Evolutionary conservation across 1,140 invertebrate species (phyloP), one percentile per base, ranked within the genome.

Genomic region (Camponotus pennsylvanicus): DNA sequence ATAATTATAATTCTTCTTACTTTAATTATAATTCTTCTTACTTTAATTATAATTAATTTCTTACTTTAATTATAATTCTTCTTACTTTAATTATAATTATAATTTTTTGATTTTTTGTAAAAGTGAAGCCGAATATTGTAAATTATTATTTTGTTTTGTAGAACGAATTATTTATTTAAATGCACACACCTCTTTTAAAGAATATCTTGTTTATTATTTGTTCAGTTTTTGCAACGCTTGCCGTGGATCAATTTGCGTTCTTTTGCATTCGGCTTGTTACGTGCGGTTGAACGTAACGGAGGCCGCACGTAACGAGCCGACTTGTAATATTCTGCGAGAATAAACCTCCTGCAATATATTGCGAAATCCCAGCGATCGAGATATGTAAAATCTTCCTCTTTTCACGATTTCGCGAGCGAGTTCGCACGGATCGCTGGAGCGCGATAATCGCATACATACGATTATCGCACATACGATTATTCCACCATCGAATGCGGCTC

Each of bases 401-500:
- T n/a, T 27, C 8, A 45, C 18, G 40, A 27, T 32, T 73, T 73
- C 15, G 3, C 49, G 18, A 34, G 27, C 70, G 69, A 52, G 45
- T 55, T 71, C 13, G n/a, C 27, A 15, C 45, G 45, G 66, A 70
- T 32, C 37, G 11, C 27, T 57, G 49, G 37, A 21, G 66, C 66
- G 66, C 66, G 27, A 57, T 71, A 71, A 80, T 80, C 70, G 66
- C 78, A 42, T 4, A 80, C 27, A 27, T 27, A 27, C 66, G 37
- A 21, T 37, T 52, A 52, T 80, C 13, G 67, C 69, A 69, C 15
- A 18, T 27, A 37, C 69, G 69, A 49, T 73, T 75, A 80, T 40
- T 52, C 64, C 49, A 37, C 4, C 42, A 27, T 64, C 13, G 49
- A 52, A 52, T n/a, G 40, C 55, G 52, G 49, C n/a, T 61, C 37